Evolutionary conservation across 2,113 vertebrate species (phyloP).

Genomic region (Lepisosteus osseus): DNA sequence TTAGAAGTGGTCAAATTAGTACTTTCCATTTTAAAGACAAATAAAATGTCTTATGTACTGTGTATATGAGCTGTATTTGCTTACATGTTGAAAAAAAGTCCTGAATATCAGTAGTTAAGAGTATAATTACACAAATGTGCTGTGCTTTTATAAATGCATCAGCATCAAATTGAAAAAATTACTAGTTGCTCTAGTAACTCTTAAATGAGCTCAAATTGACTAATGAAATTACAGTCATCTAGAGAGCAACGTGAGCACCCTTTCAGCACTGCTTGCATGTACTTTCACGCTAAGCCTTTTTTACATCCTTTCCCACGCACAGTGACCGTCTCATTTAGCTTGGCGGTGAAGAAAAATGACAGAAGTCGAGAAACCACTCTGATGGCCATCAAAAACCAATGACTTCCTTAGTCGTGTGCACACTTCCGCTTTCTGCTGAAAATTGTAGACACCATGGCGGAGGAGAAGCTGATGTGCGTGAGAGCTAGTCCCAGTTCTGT

Average conservation of each 20-base stretch:
- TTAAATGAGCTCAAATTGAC: neutral
- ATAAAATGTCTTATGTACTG: no score
- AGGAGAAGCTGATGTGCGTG: slow-evolving; percentile 65
- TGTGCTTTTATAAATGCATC: no score
- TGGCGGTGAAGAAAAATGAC: slow-evolving; percentile 33
- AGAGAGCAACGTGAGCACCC: no score
- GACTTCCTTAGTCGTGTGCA: slow-evolving; percentile 74
- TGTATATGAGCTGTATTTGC: no score
- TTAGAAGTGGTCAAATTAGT: no score
- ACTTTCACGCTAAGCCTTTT: slow-evolving; percentile 10
- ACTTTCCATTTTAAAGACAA: no score
- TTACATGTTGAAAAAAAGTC: no score
- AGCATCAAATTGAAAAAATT: slow-evolving; percentile 5
- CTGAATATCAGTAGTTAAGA: no score
- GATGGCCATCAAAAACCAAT: slow-evolving; percentile 71
- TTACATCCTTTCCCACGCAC: slow-evolving; percentile 58
- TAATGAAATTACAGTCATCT: no score
- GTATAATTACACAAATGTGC: no score
- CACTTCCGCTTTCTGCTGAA: slow-evolving; percentile 76
- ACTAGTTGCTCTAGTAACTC: no score
- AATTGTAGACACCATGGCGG: slow-evolving; percentile 54
- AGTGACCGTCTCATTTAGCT: slow-evolving; percentile 27
- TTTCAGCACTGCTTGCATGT: neutral
- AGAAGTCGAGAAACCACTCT: slow-evolving; percentile 60
- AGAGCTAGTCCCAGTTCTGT: slow-evolving; percentile 59